Percentiles rank a stretch among this genome's conserved stretches.
These are phyloP conservation scores for Apis florea DNA, from an alignment of 1,140 invertebrate species.

Conservation along the genomic window DNA sequence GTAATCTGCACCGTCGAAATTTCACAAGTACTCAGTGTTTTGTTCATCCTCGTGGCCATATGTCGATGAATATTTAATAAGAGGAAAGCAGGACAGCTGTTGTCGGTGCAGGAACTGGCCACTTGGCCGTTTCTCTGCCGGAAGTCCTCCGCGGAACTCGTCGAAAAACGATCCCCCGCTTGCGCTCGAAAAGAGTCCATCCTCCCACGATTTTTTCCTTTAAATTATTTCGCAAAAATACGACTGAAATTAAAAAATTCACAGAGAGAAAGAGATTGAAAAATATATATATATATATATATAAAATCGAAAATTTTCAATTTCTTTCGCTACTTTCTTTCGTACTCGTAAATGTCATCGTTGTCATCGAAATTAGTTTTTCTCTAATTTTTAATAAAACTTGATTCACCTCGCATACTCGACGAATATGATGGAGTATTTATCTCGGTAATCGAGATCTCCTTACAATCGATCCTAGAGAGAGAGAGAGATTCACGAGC, in stretches of 20 bases:
- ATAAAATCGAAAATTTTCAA: not conserved
- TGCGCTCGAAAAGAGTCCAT: not conserved
- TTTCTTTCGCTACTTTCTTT: not conserved
- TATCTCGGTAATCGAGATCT: not conserved
- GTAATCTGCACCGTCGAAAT: not conserved
- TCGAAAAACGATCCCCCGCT: conserved; percentile 46
- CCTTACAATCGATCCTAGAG: conserved; percentile 2
- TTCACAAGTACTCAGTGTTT: not conserved
- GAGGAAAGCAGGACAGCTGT: conserved; percentile 52
- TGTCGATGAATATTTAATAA: conserved; percentile 54
- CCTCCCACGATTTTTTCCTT: not conserved
- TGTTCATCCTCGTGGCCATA: conserved; percentile 4
- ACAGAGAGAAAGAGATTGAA: too few species aligned
- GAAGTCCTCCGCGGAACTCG: conserved; percentile 47
- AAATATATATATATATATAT: too few species aligned
- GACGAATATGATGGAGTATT: not conserved
- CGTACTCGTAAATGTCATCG: not conserved
- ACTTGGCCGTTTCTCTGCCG: conserved; percentile 46
- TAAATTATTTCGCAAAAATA: too few species aligned
- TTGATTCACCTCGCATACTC: not conserved
- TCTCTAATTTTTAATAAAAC: too few species aligned
- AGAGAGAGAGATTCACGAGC: not conserved
- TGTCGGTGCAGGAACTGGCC: conserved; percentile 44
- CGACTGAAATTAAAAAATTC: too few species aligned
- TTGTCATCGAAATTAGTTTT: not conserved